These are phyloP conservation scores for Tachina lurida DNA, from an alignment of 2,888 invertebrate species.

Conservation along the genomic window DNA sequence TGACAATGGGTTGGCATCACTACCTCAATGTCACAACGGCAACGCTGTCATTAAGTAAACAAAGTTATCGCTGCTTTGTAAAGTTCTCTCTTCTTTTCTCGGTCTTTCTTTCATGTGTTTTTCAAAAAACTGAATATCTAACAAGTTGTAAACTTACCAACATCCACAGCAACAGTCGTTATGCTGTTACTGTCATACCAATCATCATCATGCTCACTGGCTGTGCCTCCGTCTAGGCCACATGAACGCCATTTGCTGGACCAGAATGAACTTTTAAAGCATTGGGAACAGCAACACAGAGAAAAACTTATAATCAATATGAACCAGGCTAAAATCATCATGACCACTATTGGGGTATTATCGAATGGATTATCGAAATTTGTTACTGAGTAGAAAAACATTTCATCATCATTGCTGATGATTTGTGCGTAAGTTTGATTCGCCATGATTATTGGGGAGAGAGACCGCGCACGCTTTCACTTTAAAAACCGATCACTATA, in stretches of 20 bases:
- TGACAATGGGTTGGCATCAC: no score
- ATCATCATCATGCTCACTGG: conserved; percentile 42
- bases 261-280: conserved; percentile 73
- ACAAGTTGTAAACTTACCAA: conserved; percentile 51
- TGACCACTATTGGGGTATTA: conserved; percentile 48
- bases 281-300: conserved; percentile 81
- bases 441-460: conserved; percentile 18
- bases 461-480: neutral
- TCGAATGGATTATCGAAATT: conserved; percentile 40
- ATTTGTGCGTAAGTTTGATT: conserved; percentile 32
- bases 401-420: conserved; percentile 31
- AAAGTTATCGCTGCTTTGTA: no score
- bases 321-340: conserved; percentile 81
- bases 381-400: conserved; percentile 26
- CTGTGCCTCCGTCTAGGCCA: conserved; percentile 60
- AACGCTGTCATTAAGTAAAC: no score
- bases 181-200: conserved; percentile 61
- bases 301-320: conserved; percentile 79
- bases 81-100: neutral
- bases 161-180: conserved; percentile 42
- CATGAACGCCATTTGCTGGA: conserved; percentile 55
- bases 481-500: neutral
- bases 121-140: neutral
- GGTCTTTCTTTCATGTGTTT: neutral
- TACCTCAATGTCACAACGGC: no score